Evolutionary conservation across 2,888 invertebrate species (phyloP).

Genomic region (Nowickia ferox): DNA sequence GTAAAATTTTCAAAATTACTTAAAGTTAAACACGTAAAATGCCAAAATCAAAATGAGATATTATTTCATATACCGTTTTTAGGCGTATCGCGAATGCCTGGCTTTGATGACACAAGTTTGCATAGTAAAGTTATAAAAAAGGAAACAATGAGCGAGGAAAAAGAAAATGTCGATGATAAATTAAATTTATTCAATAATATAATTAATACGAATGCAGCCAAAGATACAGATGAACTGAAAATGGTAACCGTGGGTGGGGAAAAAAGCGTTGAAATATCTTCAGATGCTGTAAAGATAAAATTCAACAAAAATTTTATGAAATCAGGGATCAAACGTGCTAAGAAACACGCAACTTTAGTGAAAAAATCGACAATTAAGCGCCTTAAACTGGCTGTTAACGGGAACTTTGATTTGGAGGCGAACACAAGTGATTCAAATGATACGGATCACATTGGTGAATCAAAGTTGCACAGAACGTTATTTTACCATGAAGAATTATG

Average conservation of each 20-base stretch:
- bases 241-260: not conserved
- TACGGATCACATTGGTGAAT: not conserved
- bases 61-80: conserved; percentile 76
- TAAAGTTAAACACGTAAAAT: conserved; percentile 62
- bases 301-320: not conserved
- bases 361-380: conserved; percentile 32
- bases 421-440: conserved; percentile 27
- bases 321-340: conserved; percentile 4
- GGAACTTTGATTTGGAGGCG: not conserved
- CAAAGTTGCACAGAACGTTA: conserved; percentile 75
- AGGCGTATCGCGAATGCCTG: conserved; percentile 76
- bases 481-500: conserved; percentile 78
- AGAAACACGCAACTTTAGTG: not conserved
- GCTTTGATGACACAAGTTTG: not conserved
- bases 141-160: conserved; percentile 42
- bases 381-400: not conserved
- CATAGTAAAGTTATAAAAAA: not conserved
- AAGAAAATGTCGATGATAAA: conserved; percentile 47
- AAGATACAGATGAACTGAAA: conserved; percentile 29
- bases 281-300: conserved; percentile 4
- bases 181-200: conserved; percentile 12
- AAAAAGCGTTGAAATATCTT: conserved; percentile 3
- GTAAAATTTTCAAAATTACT: conserved; percentile 74
- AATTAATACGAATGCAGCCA: conserved; percentile 27
- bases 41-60: conserved; percentile 70